phyloP scores from a whole-genome alignment of 2,113 vertebrate genomes.

The Thermophis baileyi region DNA sequence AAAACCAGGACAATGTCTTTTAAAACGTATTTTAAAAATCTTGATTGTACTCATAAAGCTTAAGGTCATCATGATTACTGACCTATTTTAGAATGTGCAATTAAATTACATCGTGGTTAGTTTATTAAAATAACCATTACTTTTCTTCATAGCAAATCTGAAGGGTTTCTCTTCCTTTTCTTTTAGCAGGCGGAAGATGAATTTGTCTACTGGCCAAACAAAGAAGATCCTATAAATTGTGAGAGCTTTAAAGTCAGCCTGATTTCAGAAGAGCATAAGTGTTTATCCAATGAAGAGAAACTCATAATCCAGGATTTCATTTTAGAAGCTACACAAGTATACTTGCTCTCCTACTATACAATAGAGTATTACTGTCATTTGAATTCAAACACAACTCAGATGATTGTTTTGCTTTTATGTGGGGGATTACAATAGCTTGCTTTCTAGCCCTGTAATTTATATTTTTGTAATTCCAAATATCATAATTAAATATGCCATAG shows the following conservation, averaged over 20 bases:
- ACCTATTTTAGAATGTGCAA: neutral
- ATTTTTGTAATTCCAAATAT: neutral
- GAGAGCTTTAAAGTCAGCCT: conserved; percentile 88
- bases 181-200: conserved; percentile 76
- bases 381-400: neutral
- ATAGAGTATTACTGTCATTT: conserved; percentile 9
- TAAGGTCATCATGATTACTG: neutral
- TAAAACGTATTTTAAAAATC: neutral
- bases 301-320: conserved; percentile 88
- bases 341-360: conserved; percentile 10
- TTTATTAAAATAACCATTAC: neutral
- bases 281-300: conserved; percentile 89
- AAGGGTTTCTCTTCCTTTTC: conserved; percentile 18
- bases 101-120: neutral
- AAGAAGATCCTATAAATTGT: conserved; percentile 83
- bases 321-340: conserved; percentile 90
- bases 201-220: conserved; percentile 84
- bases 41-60: neutral
- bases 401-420: neutral
- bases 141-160: neutral
- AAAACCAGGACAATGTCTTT: neutral
- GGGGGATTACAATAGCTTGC: neutral
- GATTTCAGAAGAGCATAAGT: conserved; percentile 81
- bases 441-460: neutral
- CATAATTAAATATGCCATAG: neutral